These are phyloP conservation scores for Gerris lacustris DNA, from an alignment of 2,888 invertebrate genomes.

Conservation along the genomic window DNA sequence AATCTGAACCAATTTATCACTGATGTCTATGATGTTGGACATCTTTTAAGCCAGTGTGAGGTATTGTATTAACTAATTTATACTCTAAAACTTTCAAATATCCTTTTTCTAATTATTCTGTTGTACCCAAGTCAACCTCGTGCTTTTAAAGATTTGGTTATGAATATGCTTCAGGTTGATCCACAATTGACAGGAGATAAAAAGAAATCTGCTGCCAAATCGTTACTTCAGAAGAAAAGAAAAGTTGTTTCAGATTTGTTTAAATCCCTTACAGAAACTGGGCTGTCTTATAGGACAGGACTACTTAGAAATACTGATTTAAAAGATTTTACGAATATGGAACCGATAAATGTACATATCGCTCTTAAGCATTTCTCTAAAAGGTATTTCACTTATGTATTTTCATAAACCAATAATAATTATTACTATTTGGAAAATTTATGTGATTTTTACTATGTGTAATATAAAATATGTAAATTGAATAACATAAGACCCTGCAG, in stretches of 20 bases:
- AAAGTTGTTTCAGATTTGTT: conserved; percentile 77
- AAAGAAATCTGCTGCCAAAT: conserved; percentile 66
- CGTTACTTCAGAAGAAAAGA: conserved; percentile 71
- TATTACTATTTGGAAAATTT: too few relatives aligned
- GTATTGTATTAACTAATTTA: conserved; percentile 25
- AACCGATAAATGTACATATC: conserved; percentile 57
- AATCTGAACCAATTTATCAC: conserved; percentile 54
- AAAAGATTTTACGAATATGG: conserved; percentile 36
- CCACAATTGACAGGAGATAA: conserved; percentile 50
- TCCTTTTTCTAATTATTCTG: too few relatives aligned
- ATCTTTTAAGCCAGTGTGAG: conserved; percentile 36
- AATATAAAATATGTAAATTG: conserved; percentile 25
- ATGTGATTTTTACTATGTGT: too few relatives aligned
- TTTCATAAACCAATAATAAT: background rate
- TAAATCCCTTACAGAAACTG: conserved; percentile 58
- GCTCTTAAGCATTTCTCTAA: conserved; percentile 44
- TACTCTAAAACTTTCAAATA: too few relatives aligned
- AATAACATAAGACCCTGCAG: too few relatives aligned
- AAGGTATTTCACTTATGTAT: conserved; percentile 27
- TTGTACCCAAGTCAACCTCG: too few relatives aligned
- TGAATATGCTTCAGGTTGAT: conserved; percentile 40
- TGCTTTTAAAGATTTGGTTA: background rate
- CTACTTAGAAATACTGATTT: conserved; percentile 35
- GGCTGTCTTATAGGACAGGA: conserved; percentile 72
- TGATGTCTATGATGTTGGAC: conserved; percentile 38